phyloP scores from a whole-genome alignment of 2,113 vertebrate species.

The Monarcha castaneiventris region DNA sequence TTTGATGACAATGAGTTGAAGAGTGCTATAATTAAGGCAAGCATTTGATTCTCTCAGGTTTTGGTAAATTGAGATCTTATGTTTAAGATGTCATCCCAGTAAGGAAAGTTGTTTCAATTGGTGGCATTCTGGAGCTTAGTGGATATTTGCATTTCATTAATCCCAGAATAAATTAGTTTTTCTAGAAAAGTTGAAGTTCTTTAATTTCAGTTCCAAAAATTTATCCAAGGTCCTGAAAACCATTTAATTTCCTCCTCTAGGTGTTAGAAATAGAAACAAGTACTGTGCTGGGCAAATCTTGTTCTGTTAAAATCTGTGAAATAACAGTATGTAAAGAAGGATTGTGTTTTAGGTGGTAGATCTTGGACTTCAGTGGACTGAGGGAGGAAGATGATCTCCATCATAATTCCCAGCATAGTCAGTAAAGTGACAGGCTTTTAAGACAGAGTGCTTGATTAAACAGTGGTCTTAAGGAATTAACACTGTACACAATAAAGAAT shows the following conservation, averaged over 20 bases:
- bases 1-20: background rate
- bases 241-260: background rate
- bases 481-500: background rate
- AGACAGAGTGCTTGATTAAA: background rate
- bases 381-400: background rate
- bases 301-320: background rate
- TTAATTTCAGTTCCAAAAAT: background rate
- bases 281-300: background rate
- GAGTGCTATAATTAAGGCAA: background rate
- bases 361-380: background rate
- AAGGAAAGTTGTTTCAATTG: background rate
- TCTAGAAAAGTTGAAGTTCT: background rate
- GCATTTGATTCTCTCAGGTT: background rate
- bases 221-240: background rate
- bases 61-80: background rate
- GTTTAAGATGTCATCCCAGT: background rate
- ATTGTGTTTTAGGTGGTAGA: background rate
- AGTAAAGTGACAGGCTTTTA: background rate
- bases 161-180: background rate
- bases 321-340: background rate
- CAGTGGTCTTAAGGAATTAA: background rate
- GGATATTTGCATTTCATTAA: background rate
- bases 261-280: background rate
- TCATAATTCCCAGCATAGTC: background rate
- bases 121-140: background rate